Conservation (phyloP, 1,140 invertebrate genomes). For the Listronotus bonariensis region DNA sequence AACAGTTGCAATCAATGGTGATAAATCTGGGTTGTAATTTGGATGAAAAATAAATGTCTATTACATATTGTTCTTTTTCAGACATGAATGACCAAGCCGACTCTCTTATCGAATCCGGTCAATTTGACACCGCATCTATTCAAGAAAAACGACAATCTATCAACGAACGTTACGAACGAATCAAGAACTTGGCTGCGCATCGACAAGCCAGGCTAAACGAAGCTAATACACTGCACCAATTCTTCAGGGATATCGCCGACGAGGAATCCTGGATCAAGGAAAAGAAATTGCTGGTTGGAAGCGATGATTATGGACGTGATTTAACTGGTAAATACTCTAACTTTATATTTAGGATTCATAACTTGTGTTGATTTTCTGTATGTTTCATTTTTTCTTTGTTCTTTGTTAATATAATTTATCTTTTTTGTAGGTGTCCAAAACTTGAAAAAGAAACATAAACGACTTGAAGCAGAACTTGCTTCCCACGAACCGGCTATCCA, state of each 20-base stretch:
- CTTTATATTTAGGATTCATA: no score
- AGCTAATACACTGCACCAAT: slow-evolving; percentile 97
- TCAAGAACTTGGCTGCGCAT: slow-evolving; percentile 91
- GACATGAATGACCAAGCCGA: slow-evolving; percentile 95
- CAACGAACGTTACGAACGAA: slow-evolving; percentile 91
- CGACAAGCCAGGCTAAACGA: slow-evolving; percentile 88
- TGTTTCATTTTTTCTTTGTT: no score
- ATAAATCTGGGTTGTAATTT: no score
- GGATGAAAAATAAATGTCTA: no score
- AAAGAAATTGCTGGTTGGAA: slow-evolving; percentile 96
- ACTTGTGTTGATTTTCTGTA: no score
- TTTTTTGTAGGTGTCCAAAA: slow-evolving; percentile 80
- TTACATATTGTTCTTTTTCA: slow-evolving; percentile 46
- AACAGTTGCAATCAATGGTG: no score
- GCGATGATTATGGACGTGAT: slow-evolving; percentile 97
- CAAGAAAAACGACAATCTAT: slow-evolving; percentile 91
- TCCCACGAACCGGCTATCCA: slow-evolving; percentile 97
- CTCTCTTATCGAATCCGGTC: slow-evolving; percentile 90
- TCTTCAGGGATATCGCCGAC: slow-evolving; percentile 99
- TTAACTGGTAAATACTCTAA: slow-evolving; percentile 71
- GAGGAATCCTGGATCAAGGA: slow-evolving; percentile 99
- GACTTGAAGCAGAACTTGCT: slow-evolving; percentile 92
- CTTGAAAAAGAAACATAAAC: slow-evolving; percentile 97
- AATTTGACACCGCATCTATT: slow-evolving; percentile 92
- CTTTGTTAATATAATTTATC: neutral